These are phyloP conservation scores for Indicator indicator DNA, from an alignment of 2,113 vertebrate species.

Conservation along the genomic window DNA sequence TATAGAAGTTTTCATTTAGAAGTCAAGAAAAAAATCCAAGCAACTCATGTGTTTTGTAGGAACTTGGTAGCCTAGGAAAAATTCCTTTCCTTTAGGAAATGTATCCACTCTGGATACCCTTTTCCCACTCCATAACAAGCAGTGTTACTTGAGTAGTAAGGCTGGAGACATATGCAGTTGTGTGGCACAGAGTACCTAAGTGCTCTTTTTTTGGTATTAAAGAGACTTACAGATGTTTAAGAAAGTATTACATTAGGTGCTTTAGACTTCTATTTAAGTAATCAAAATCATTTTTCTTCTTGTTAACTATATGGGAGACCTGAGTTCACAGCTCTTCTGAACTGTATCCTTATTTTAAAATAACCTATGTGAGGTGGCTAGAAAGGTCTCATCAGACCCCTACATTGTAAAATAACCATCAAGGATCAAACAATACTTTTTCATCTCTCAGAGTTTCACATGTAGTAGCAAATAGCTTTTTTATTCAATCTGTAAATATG, in stretches of 20 bases:
- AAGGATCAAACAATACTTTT: not conserved
- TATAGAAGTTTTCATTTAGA: not conserved
- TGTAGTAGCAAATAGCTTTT: not conserved
- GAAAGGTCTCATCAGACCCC: not conserved
- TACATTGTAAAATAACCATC: not conserved
- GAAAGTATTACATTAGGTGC: not conserved
- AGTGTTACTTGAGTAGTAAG: not conserved
- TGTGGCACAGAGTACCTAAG: not conserved
- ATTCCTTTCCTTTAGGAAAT: not conserved
- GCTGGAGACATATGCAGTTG: not conserved
- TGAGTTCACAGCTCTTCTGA: not conserved
- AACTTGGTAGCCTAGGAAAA: not conserved
- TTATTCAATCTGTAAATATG: not conserved
- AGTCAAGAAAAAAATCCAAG: not conserved
- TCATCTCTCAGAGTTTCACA: not conserved
- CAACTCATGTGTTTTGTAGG: not conserved
- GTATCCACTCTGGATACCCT: fast-evolving
- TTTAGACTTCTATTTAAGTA: not conserved
- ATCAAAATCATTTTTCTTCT: not conserved
- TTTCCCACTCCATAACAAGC: not conserved
- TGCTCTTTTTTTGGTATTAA: not conserved
- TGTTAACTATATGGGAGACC: not conserved
- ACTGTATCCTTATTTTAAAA: not conserved
- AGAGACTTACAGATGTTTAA: not conserved
- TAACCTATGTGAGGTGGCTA: not conserved